Conservation (phyloP, 2,113 vertebrate genomes). For the Spea bombifrons region DNA sequence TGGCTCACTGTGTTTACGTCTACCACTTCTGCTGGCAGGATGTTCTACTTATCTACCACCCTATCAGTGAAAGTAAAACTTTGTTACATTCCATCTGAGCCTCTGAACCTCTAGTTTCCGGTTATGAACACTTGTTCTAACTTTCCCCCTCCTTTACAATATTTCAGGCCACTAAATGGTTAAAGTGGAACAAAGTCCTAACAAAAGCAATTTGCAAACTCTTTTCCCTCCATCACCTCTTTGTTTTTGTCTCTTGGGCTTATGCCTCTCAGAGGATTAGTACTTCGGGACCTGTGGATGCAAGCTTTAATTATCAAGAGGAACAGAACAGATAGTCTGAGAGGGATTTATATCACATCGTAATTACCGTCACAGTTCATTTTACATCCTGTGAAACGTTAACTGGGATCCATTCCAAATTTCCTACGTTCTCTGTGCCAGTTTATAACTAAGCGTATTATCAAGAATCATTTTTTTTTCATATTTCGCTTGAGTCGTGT, state of each 20-base stretch:
- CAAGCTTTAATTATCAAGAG: constrained; percentile 19
- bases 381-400: constrained; percentile 29
- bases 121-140: too few species aligned
- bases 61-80: too few species aligned
- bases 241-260: background rate
- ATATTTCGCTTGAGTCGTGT: background rate
- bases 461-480: background rate
- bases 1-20: too few species aligned
- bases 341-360: constrained; percentile 6
- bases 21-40: too few species aligned
- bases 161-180: too few species aligned
- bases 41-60: too few species aligned
- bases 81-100: too few species aligned
- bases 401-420: constrained; percentile 26
- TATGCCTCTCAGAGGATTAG: background rate
- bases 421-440: constrained; percentile 19
- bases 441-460: constrained; percentile 39
- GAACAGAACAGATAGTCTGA: background rate
- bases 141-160: too few species aligned
- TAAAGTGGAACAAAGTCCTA: too few species aligned
- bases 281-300: background rate
- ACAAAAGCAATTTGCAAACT: too few species aligned
- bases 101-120: too few species aligned
- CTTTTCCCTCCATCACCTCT: too few species aligned
- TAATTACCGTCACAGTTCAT: constrained; percentile 32